Evolutionary conservation across 2,888 invertebrate genomes (phyloP).

Genomic region (Cephus nigrinus): DNA sequence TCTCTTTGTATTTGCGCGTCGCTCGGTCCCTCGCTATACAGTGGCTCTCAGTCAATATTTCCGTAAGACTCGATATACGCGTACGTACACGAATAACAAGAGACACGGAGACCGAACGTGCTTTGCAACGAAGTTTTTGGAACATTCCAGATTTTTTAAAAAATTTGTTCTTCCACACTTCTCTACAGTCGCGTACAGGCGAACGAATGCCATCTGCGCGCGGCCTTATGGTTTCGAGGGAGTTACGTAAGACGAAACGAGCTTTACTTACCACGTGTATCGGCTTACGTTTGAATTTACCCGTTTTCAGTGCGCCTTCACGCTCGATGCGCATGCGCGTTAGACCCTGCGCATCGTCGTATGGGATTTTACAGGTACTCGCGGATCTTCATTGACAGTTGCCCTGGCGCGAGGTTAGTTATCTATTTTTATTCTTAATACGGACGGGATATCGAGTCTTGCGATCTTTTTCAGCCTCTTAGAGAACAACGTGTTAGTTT

Average conservation of each 20-base stretch:
- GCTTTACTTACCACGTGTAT: background rate
- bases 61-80: background rate
- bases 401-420: background rate
- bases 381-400: background rate
- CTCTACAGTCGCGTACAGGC: background rate
- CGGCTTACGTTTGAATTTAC: background rate
- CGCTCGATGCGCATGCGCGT: background rate
- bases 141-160: background rate
- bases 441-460: background rate
- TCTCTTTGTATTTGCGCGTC: background rate
- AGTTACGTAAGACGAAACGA: background rate
- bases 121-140: background rate
- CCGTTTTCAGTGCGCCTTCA: background rate
- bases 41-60: background rate
- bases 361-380: background rate
- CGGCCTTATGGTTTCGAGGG: background rate
- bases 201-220: background rate
- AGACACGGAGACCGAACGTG: background rate
- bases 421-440: background rate
- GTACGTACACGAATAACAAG: background rate
- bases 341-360: background rate
- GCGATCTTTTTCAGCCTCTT: background rate
- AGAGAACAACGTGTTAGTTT: background rate
- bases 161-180: background rate
- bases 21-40: background rate